These are phyloP conservation scores for Tiliacea aurago DNA, from an alignment of 2,888 invertebrate genomes.

Conservation along the genomic window DNA sequence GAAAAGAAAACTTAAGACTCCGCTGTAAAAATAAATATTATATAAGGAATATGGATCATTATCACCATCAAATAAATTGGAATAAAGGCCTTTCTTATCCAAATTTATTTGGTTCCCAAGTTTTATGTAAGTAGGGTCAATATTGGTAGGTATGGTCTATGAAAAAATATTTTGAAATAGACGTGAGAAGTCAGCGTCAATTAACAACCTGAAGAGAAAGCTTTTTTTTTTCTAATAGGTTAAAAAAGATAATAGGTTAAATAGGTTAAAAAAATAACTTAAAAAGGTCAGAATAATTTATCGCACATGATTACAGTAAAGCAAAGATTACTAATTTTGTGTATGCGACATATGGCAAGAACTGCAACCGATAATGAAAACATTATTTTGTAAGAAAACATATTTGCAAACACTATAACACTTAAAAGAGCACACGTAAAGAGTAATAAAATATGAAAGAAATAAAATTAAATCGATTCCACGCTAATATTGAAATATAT, in stretches of 20 bases:
- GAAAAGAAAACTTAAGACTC: not conserved
- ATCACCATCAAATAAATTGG: not conserved
- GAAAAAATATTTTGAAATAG: not conserved
- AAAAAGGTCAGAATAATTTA: not conserved
- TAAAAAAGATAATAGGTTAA: no score
- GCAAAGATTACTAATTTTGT: not conserved
- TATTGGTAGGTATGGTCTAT: no score
- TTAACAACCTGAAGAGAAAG: not conserved
- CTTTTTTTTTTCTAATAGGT: not conserved
- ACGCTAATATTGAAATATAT: conserved; percentile 46
- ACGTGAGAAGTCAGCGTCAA: no score
- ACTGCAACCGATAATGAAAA: conserved; percentile 6
- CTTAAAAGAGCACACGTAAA: conserved; percentile 8
- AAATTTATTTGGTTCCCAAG: not conserved
- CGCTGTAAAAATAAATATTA: not conserved
- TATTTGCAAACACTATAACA: conserved; percentile 10
- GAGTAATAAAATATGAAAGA: not conserved
- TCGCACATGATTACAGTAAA: not conserved
- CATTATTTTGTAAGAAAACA: not conserved
- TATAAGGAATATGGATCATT: not conserved
- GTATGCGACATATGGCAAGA: not conserved
- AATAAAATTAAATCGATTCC: conserved; percentile 27
- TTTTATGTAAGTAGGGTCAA: not conserved
- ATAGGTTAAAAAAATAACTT: no score
- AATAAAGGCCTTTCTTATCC: not conserved